Percentiles rank a stretch among this genome's conserved stretches.
These are phyloP conservation scores for Cuniculus paca DNA, from an alignment of 2,797 vertebrate genomes.

Conservation along the genomic window DNA sequence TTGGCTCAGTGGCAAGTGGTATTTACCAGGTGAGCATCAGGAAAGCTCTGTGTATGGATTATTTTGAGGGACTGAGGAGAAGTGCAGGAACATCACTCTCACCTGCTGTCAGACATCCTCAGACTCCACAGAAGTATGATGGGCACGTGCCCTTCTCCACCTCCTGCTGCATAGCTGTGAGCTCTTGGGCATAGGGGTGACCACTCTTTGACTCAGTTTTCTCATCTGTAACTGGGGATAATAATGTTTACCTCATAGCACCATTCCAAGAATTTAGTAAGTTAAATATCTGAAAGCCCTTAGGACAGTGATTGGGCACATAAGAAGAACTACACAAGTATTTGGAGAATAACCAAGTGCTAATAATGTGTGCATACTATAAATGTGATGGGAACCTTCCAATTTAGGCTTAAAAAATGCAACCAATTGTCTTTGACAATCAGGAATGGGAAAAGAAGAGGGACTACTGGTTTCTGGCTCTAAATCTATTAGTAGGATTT, in stretches of 20 bases:
- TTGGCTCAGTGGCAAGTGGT: background rate
- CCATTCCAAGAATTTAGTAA: background rate
- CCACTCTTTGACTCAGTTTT: background rate
- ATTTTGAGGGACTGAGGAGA: background rate
- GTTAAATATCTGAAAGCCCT: background rate
- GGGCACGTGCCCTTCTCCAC: background rate
- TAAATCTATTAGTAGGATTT: background rate
- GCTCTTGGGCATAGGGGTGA: background rate
- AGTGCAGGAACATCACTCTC: background rate
- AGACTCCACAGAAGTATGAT: background rate
- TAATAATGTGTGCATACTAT: background rate
- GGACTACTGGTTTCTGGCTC: background rate
- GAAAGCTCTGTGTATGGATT: background rate
- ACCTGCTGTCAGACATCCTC: background rate
- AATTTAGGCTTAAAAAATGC: constrained; percentile 7
- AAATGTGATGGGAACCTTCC: background rate
- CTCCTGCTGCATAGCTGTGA: background rate
- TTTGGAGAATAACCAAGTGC: background rate
- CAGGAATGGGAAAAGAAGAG: background rate
- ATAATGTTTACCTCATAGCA: background rate
- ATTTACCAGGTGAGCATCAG: background rate
- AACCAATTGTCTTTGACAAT: background rate
- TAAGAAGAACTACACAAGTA: background rate
- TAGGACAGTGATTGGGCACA: background rate
- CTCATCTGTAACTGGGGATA: background rate